phyloP scores from a whole-genome alignment of 2,888 invertebrate species.

The Stratiomys singularior region DNA sequence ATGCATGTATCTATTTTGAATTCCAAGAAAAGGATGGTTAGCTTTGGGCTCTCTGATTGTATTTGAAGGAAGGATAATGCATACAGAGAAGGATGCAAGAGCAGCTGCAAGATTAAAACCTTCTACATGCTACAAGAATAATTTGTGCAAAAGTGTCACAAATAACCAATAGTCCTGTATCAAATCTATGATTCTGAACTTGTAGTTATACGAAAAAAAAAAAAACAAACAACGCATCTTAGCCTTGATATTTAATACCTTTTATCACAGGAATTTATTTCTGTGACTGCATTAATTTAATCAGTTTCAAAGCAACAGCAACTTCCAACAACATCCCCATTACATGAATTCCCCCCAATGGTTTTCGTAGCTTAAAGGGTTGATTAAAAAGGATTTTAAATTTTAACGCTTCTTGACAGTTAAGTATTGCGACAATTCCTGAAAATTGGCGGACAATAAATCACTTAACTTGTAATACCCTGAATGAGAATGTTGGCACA shows the following conservation, averaged over 20 bases:
- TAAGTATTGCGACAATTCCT: conserved; percentile 24
- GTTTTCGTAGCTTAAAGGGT: conserved; percentile 11
- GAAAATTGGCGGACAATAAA: conserved; percentile 42
- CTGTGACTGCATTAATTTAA: background rate
- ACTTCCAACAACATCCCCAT: background rate
- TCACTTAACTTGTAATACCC: conserved; percentile 37
- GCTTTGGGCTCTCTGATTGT: background rate
- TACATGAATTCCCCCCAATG: background rate
- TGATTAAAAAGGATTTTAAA: conserved; percentile 35
- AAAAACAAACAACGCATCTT: too few species aligned
- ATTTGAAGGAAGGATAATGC: background rate
- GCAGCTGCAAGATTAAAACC: too few species aligned
- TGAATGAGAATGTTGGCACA: conserved; percentile 16
- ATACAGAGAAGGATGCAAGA: too few species aligned
- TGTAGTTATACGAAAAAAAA: too few species aligned
- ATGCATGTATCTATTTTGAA: conserved; percentile 20
- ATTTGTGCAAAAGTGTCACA: too few species aligned
- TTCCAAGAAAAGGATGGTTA: background rate
- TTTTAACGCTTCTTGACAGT: conserved; percentile 36
- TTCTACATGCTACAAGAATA: too few species aligned
- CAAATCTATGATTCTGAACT: too few species aligned
- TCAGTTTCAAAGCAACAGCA: background rate
- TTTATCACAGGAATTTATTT: too few species aligned
- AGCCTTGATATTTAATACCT: too few species aligned
- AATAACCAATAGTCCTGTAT: too few species aligned